Evolutionary conservation across 2,888 invertebrate species (phyloP).

Genomic region (Syrphus vitripennis): DNA sequence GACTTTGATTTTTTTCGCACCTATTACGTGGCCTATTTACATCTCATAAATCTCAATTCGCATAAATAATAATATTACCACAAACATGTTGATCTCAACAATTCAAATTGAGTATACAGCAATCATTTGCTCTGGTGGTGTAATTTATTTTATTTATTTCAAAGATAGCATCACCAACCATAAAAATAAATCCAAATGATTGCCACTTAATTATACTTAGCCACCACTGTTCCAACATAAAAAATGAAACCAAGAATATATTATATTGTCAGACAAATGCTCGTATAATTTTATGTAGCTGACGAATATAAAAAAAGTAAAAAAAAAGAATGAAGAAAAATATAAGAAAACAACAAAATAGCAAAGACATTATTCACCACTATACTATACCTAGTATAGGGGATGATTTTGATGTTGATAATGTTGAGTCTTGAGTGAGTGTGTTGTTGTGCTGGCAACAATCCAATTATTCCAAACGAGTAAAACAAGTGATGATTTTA

Average conservation of each 20-base stretch:
- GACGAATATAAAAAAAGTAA: constrained; percentile 23
- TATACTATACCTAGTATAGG: background rate
- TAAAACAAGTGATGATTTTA: constrained; percentile 69
- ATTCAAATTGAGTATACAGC: no score
- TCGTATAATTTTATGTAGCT: constrained; percentile 56
- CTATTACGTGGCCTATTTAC: no score
- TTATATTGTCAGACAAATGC: constrained; percentile 35
- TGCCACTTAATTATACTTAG: background rate
- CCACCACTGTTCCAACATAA: constrained; percentile 34
- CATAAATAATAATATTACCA: no score
- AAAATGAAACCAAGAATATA: no score
- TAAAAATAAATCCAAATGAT: background rate
- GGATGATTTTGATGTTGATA: constrained; percentile 61
- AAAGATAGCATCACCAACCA: no score
- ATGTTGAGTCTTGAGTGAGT: no score
- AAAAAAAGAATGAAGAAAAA: background rate
- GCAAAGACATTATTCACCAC: background rate
- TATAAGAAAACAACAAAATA: background rate
- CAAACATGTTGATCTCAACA: no score
- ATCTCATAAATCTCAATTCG: no score
- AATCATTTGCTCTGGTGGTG: no score
- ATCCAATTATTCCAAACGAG: constrained; percentile 70
- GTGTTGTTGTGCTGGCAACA: constrained; percentile 67
- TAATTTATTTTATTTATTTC: no score
- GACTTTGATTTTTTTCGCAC: no score